These are phyloP conservation scores for Rugalucina vietnamica DNA, from an alignment of 2,888 invertebrate genomes.

Conservation along the genomic window DNA sequence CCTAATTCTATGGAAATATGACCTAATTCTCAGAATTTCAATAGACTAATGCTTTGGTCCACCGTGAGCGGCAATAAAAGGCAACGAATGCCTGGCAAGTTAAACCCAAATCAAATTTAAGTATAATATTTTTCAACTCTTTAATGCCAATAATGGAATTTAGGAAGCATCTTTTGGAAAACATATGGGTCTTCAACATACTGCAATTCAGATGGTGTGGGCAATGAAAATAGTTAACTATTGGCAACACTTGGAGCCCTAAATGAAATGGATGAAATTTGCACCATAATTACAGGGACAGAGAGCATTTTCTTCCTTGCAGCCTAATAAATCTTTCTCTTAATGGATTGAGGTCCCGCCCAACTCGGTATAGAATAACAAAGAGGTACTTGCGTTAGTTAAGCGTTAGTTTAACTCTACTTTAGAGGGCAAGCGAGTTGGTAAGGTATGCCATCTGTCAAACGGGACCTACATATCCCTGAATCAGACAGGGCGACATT, in stretches of 20 bases:
- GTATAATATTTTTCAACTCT: no score
- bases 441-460: conserved; percentile 28
- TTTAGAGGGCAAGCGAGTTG: neutral
- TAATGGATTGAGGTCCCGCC: conserved; percentile 1
- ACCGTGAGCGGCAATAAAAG: no score
- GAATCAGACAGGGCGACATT: conserved; percentile 6
- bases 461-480: conserved; percentile 14
- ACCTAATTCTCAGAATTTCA: no score
- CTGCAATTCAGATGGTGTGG: neutral
- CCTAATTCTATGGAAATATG: neutral
- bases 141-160: no score
- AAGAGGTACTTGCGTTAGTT: neutral
- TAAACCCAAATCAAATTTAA: no score
- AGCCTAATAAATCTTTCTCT: neutral
- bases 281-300: neutral
- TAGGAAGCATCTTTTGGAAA: no score
- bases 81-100: no score
- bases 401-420: neutral
- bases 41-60: no score
- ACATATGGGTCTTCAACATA: neutral
- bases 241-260: neutral
- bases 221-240: neutral
- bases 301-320: neutral
- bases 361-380: conserved; percentile 1
- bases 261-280: neutral